Percentiles rank a stretch among this genome's conserved stretches.
These are phyloP conservation scores for Scaptodrosophila lebanonensis DNA, from an alignment of 1,140 invertebrate genomes.

Conservation along the genomic window DNA sequence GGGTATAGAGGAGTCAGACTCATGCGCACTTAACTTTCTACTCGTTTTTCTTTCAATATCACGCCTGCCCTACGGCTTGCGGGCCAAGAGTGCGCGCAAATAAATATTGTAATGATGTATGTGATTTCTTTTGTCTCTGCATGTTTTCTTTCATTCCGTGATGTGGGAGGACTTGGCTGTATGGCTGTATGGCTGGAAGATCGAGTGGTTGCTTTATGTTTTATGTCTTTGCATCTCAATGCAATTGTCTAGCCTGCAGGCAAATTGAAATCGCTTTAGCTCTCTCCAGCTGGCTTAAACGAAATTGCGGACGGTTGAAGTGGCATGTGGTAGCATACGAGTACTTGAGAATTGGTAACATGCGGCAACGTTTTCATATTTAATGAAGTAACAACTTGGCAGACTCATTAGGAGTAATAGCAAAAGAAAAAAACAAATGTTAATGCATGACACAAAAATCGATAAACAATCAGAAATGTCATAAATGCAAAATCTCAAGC, in stretches of 20 bases:
- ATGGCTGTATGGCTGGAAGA: no score
- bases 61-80: not conserved
- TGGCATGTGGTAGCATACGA: no score
- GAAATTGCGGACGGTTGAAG: no score
- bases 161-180: no score
- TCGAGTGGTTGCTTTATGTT: no score
- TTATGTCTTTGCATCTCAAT: no score
- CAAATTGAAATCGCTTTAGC: slow-evolving; percentile 67
- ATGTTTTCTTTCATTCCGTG: slow-evolving; percentile 1
- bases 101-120: slow-evolving; percentile 75
- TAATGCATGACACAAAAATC: slow-evolving; percentile 53
- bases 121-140: slow-evolving; percentile 54
- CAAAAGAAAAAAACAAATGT: slow-evolving; percentile 50
- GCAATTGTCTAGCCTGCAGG: slow-evolving; percentile 29
- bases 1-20: no score
- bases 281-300: no score
- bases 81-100: slow-evolving; percentile 49
- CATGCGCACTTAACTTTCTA: no score
- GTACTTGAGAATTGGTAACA: slow-evolving; percentile 54
- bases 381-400: slow-evolving; percentile 69
- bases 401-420: not conserved
- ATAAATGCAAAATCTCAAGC: slow-evolving; percentile 9
- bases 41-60: slow-evolving; percentile 17
- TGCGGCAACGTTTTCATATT: slow-evolving; percentile 43
- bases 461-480: slow-evolving; percentile 53